Evolutionary conservation across 2,113 vertebrate species (phyloP).

Genomic region (Chunga burmeisteri): DNA sequence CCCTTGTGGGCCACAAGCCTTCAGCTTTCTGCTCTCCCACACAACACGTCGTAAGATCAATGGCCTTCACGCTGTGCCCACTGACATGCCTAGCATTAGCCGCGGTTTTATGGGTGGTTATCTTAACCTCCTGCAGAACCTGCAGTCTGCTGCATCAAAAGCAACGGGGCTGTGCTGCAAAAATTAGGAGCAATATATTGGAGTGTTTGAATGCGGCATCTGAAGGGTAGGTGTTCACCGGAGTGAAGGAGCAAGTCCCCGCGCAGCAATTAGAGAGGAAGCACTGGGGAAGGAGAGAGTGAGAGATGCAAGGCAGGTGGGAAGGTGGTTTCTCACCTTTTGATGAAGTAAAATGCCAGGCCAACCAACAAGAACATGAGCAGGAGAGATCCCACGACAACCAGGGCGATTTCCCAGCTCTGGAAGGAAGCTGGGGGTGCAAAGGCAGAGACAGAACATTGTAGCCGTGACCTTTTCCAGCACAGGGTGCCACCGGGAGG

Average conservation of each 20-base stretch:
- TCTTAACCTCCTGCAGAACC: not conserved
- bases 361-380: not conserved
- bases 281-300: not conserved
- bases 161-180: not conserved
- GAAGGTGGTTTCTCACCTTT: slow-evolving; percentile 18
- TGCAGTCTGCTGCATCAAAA: not conserved
- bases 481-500: not conserved
- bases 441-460: not conserved
- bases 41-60: too few relatives aligned
- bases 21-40: not conserved
- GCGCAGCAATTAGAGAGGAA: not conserved
- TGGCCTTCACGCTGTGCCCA: not conserved
- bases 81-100: not conserved
- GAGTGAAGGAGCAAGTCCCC: not conserved
- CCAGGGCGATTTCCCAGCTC: slow-evolving; percentile 10
- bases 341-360: not conserved
- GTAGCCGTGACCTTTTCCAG: not conserved
- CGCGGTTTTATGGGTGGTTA: not conserved
- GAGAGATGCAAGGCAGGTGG: not conserved
- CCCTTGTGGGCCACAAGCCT: not conserved
- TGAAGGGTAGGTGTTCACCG: not conserved
- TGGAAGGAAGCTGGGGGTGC: slow-evolving; percentile 14
- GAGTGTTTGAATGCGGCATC: not conserved
- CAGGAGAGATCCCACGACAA: slow-evolving; percentile 2
- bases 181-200: not conserved